Evolutionary conservation across 2,888 invertebrate genomes (phyloP).

Genomic region (Pinctada fucata): DNA sequence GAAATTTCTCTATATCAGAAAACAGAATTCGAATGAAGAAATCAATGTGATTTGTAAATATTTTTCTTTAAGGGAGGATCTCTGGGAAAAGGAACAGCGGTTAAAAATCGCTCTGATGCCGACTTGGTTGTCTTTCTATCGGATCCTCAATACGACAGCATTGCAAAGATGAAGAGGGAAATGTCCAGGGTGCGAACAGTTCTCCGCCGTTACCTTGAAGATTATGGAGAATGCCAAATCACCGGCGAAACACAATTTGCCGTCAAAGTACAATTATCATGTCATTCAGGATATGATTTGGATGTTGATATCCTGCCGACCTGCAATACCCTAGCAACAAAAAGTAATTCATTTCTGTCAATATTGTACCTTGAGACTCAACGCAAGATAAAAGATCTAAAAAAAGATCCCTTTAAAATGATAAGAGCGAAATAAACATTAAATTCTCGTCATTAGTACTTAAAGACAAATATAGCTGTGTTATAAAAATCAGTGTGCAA

Average conservation of each 20-base stretch:
- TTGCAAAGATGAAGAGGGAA: slow-evolving; percentile 1
- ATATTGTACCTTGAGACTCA: background rate
- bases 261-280: slow-evolving; percentile 31
- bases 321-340: slow-evolving; percentile 7
- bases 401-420: no score
- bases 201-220: slow-evolving; percentile 7
- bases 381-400: no score
- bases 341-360: background rate
- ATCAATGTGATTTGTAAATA: no score
- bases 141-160: slow-evolving; percentile 1
- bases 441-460: no score
- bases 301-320: slow-evolving; percentile 41
- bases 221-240: background rate
- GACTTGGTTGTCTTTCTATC: slow-evolving; percentile 40
- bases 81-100: slow-evolving; percentile 48
- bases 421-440: no score
- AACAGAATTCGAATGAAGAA: no score
- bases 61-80: slow-evolving; percentile 38
- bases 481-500: no score
- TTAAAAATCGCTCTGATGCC: slow-evolving; percentile 42
- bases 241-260: slow-evolving; percentile 26
- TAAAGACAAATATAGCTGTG: no score
- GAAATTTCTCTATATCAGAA: no score
- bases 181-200: slow-evolving; percentile 2
- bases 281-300: slow-evolving; percentile 21